Evolutionary conservation across 1,140 invertebrate genomes (phyloP), one percentile per base, ranked within the genome.

Genomic region (Helicorthomorpha holstii): DNA sequence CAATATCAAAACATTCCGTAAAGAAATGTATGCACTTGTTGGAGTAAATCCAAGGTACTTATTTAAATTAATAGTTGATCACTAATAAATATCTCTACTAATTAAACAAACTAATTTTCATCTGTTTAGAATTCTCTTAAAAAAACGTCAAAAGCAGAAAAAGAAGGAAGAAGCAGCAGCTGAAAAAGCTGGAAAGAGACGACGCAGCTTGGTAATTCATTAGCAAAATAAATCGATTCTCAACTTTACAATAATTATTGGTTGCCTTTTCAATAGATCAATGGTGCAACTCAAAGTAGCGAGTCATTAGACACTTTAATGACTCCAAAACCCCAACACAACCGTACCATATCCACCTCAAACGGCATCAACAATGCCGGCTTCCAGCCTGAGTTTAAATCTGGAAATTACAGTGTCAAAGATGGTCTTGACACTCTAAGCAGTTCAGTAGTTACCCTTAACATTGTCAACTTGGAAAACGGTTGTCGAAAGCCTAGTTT

Each of bases 41-140:
- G 74, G 71, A 2, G 60, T 76, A 2, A 56, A 70, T 57, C 71
- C 73, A 2, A 53, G 57, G 38, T 50, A 57, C 12, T 46, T 66
- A n/a, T 62, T 41, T 41, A 12, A 41, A 41, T 41, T 41, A 41
- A 12, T 12, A 41, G 12, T 41, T 12, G 12, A 12, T 19, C 12
- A 12, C 19, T 41, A 19, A 12, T 19, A 19, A 19, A 41, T 12
- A 41, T 41, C 19, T 41, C 12, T 41, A 19, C 19, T 19, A 19
- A 41, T 41, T 12, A 41, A 19, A 19, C 19, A 12, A 41, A 41
- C 19, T 41, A 34, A 34, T 34, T 34, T 34, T 34, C 7, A 7
- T 34, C 7, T 34, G 7, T 34, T 16, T 34, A 34, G 29, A 34
- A 7, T 7, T 7, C 7, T 16, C 16, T 16, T 34, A 34, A 34